Base-by-base conservation (phyloP, 2,797 vertebrate genomes). In the Tauraco hartlaubi region DNA sequence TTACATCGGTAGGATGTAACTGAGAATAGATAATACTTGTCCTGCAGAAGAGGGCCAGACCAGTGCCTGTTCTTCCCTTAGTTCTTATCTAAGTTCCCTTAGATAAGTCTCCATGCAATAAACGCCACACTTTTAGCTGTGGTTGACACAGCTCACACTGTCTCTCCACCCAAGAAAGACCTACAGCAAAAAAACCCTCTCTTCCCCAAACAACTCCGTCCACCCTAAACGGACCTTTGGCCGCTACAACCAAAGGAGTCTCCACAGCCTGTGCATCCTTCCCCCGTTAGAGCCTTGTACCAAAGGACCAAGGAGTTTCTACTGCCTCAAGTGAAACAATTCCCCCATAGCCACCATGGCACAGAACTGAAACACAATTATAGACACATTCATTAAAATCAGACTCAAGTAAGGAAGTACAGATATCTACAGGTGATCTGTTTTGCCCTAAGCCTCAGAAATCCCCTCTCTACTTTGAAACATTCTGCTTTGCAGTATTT, bases 141-240 rank as follows among this genome's bases (percentile, higher is more conserved):
- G 1, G 25, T 11, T 59, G 41, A 12, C 44, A n/a, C 0, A 1
- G 66, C 35, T 82, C 63, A 14, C 0, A 0, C 19, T 22, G 12
- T 28, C 39, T 52, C 16, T 82, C 15, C 33, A 77, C 16, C 15
- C 16, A 64, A 74, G 9, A 13, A 43, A 63, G n/a, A 58, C 6
- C 3, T 77, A 64, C 41, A 84, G 29, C 33, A 54, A 54, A 51
- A 88, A 23, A 14, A 23, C 64, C 35, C 13, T 89, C 52, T 26
- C 3, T 25, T 80, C 6, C 37, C 22, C 26, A 28, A 16, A 64
- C 8, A 83, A 25, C 0, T 1, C 25, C 71, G 52, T 25, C 25
- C 44, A 94, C 8, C 10, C 9, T 25, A 58, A 59, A 80, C 0
- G 4, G 15, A 26, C 0, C 0, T 23, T 28, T 49, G 37, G 46